These are phyloP conservation scores for Arothron firmamentum DNA, from an alignment of 2,113 vertebrate genomes.

Conservation along the genomic window DNA sequence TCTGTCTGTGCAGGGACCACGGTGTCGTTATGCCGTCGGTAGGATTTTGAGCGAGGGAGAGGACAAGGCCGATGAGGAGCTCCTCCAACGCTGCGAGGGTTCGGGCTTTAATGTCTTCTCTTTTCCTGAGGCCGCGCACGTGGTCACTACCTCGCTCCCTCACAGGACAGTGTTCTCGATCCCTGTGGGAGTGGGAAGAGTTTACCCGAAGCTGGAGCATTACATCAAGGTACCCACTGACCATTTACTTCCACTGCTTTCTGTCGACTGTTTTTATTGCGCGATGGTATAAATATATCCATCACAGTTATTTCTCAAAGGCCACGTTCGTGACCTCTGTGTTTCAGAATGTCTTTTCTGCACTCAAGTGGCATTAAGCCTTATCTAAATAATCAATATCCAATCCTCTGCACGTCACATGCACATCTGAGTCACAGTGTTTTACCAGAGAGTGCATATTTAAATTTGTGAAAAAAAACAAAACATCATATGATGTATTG, in stretches of 20 bases:
- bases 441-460: conserved; percentile 8
- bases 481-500: not conserved
- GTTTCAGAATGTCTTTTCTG: not conserved
- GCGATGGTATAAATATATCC: too few relatives aligned
- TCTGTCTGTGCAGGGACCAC: conserved; percentile 76
- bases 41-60: conserved; percentile 89
- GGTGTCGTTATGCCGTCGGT: conserved; percentile 83
- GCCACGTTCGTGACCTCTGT: not conserved
- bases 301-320: too few relatives aligned
- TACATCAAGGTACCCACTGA: conserved; percentile 84
- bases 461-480: conserved; percentile 24
- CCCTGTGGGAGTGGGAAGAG: conserved; percentile 78
- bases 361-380: too few relatives aligned
- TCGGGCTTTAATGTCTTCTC: conserved; percentile 87
- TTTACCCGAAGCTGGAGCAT: conserved; percentile 80
- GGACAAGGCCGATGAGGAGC: conserved; percentile 72
- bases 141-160: conserved; percentile 84
- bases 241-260: not conserved
- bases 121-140: conserved; percentile 87
- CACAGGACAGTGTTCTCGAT: conserved; percentile 80
- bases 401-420: conserved; percentile 15
- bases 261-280: not conserved
- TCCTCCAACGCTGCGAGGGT: conserved; percentile 81
- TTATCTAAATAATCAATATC: conserved; percentile 29
- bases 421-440: conserved; percentile 30